Evolutionary conservation across 2,113 vertebrate species (phyloP), one percentile per base, ranked within the genome.

Genomic region (Dipodomys merriami): DNA sequence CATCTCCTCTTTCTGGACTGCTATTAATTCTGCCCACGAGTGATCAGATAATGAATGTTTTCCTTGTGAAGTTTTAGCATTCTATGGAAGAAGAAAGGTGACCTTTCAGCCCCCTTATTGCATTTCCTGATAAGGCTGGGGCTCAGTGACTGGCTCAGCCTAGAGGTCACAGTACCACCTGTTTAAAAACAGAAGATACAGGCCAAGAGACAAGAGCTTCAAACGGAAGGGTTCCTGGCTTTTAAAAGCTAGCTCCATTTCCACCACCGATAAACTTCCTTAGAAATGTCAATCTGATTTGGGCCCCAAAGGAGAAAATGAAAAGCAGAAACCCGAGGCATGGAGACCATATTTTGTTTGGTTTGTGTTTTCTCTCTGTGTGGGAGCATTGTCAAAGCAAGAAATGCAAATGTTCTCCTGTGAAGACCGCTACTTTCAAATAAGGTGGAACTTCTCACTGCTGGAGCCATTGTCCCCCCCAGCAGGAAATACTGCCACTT

Each of bases 281-380:
- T 62, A 67, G 91, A 94, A 72, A 80, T 67, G 1, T 60, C 33
- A 25, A 93, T 93, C 83, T 80, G 79, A 83, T 83, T 68, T 57
- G 27, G 92, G 30, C 27, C 64, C 82, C 83, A 85, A 49, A 62
- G 76, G 74, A 90, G 96, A 92, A 94, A 90, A 93, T 77, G 18
- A 83, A 94, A 95, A 80, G 79, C 96, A 95, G 92, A 93, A 81
- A 79, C 46, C 0, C 11, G 29, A 93, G 91, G 53, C 2, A 0
- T 0, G 6, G 46, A 62, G 9, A 5, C 44, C 16, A 1, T 30
- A 46, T 46, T 94, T 49, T 72, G 53, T 39, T 74, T 53, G 3
- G 67, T 62, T 78, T 67, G 46, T 60, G 86, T 84, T 68, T 60
- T 57, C 15, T 65, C 23, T 49, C n/a, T 11, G n/a, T 46, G 57